These are phyloP conservation scores for Drosophila melanosoma DNA, from an alignment of 2,888 invertebrate genomes.

Conservation along the genomic window DNA sequence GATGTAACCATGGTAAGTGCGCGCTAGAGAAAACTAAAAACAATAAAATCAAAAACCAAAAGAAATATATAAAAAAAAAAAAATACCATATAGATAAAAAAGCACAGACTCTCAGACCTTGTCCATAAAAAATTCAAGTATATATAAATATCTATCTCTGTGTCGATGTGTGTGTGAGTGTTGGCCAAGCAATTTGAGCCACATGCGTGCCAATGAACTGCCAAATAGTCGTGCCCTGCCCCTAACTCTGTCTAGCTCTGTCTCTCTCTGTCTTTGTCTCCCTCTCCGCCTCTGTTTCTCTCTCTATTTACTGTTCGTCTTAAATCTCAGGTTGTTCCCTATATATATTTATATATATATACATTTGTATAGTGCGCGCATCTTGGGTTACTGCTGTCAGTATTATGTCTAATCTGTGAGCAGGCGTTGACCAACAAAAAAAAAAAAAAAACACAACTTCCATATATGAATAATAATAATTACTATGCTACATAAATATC, in stretches of 20 bases:
- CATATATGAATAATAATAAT: conserved; percentile 41
- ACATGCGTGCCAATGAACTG: conserved; percentile 43
- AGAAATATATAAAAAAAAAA: conserved; percentile 8
- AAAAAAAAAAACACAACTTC: conserved; percentile 32
- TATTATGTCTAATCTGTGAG: conserved; percentile 32
- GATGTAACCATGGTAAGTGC: conserved; percentile 99
- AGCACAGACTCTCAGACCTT: conserved; percentile 30
- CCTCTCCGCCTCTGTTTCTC: conserved; percentile 2
- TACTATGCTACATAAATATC: conserved; percentile 53
- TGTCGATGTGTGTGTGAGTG: conserved; percentile 17
- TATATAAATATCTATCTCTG: conserved; percentile 3
- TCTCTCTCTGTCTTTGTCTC: conserved; percentile 4
- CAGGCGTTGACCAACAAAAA: conserved; percentile 42
- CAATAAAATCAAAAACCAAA: conserved; percentile 31
- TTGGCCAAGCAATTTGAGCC: conserved; percentile 23
- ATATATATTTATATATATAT: background rate
- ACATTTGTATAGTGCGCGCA: conserved; percentile 4
- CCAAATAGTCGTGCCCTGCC: conserved; percentile 8
- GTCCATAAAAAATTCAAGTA: conserved; percentile 10
- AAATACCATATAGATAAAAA: conserved; percentile 17
- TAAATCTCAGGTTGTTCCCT: conserved; percentile 22
- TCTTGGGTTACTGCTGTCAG: conserved; percentile 32
- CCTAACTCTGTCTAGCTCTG: conserved; percentile 12
- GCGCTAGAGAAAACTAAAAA: conserved; percentile 60
- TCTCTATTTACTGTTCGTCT: conserved; percentile 3